Evolutionary conservation across 2,113 vertebrate genomes (phyloP).

Genomic region (Ictalurus furcatus): DNA sequence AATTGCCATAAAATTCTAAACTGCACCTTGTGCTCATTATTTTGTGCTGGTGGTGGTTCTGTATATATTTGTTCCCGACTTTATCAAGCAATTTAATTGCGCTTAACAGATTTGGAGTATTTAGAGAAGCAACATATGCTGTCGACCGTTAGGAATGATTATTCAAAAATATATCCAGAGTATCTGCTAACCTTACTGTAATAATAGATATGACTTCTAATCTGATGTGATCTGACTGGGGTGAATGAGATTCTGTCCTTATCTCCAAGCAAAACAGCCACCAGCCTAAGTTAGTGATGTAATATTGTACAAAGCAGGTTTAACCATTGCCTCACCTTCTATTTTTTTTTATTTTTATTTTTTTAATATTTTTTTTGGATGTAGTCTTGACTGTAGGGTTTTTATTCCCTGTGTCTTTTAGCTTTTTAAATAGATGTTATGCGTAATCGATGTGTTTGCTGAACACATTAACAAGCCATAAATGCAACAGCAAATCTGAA

Average conservation of each 20-base stretch:
- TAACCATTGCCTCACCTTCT: conserved; percentile 10
- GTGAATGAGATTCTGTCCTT: neutral
- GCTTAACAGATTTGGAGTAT: neutral
- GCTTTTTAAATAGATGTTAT: neutral
- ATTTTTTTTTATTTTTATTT: neutral
- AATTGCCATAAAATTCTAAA: conserved; percentile 69
- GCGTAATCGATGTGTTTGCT: neutral
- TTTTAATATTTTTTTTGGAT: neutral
- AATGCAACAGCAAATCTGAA: neutral
- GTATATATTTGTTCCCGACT: neutral
- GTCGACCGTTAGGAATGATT: neutral
- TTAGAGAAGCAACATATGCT: neutral
- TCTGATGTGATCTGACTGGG: neutral
- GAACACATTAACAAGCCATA: neutral
- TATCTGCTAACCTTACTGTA: neutral
- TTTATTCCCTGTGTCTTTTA: neutral
- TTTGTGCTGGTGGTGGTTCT: neutral
- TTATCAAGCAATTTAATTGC: neutral
- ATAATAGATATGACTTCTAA: neutral
- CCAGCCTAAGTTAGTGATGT: conserved; percentile 4
- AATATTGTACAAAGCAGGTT: conserved; percentile 22
- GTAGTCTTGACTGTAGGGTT: neutral
- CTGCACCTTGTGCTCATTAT: conserved; percentile 4
- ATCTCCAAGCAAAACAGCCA: conserved; percentile 9
- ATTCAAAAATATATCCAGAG: neutral